These are phyloP conservation scores for Probaryconus sp. DNA, from an alignment of 1,140 invertebrate species.

Conservation along the genomic window DNA sequence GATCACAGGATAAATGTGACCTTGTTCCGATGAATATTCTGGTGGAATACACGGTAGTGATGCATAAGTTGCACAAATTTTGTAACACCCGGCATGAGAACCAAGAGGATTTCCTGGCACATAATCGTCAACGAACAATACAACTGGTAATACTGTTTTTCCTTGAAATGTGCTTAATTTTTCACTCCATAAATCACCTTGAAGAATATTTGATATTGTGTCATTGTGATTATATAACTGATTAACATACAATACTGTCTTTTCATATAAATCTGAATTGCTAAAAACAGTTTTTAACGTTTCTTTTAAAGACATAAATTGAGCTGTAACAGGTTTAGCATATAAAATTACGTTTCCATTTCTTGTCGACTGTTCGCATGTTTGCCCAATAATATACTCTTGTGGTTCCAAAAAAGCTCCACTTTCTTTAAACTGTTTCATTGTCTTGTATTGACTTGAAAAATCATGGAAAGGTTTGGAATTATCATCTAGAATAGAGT, in stretches of 20 bases:
- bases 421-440: too few species aligned
- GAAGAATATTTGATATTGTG: conserved; percentile 9
- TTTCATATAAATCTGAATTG: too few species aligned
- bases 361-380: background rate
- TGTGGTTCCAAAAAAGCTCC: too few species aligned
- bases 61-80: conserved; percentile 19
- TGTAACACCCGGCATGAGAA: conserved; percentile 13
- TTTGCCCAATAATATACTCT: too few species aligned
- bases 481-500: too few species aligned
- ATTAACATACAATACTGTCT: too few species aligned
- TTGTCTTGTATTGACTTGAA: too few species aligned
- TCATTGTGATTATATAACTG: too few species aligned
- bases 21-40: background rate
- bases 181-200: conserved; percentile 9
- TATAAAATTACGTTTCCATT: conserved; percentile 5
- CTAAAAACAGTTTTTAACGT: conserved; percentile 1
- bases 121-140: conserved; percentile 24
- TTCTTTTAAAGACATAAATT: conserved; percentile 23
- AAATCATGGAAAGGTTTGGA: too few species aligned
- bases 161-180: conserved; percentile 4
- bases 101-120: conserved; percentile 24
- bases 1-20: conserved; percentile 9
- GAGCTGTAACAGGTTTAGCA: conserved; percentile 17
- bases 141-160: conserved; percentile 16
- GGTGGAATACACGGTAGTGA: conserved; percentile 25